phyloP scores from a whole-genome alignment of 2,888 invertebrate species.

The Lasioglossum leucozonium region DNA sequence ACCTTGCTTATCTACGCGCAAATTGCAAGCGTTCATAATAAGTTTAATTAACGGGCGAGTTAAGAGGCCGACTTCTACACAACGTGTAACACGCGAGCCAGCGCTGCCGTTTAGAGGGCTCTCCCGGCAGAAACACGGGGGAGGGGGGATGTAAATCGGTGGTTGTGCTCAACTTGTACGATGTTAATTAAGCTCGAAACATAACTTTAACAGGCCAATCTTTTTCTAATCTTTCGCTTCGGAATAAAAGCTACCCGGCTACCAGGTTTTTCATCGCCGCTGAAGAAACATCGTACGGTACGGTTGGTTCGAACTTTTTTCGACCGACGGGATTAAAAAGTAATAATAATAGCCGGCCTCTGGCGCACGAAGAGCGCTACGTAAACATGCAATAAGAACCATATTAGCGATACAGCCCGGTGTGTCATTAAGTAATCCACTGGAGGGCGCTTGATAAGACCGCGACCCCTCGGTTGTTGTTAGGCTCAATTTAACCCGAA shows the following conservation, averaged over 20 bases:
- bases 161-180: slow-evolving; percentile 25
- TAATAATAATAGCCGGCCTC: background rate
- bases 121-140: background rate
- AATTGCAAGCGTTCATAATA: slow-evolving; percentile 43
- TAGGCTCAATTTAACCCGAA: slow-evolving; percentile 6
- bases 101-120: slow-evolving; percentile 26
- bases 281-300: background rate
- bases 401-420: background rate
- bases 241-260: background rate
- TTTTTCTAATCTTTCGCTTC: background rate
- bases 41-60: slow-evolving; percentile 51
- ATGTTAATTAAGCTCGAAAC: slow-evolving; percentile 38
- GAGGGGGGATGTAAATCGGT: slow-evolving; percentile 16
- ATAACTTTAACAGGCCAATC: slow-evolving; percentile 12
- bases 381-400: background rate
- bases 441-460: background rate
- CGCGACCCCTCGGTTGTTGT: background rate
- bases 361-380: background rate
- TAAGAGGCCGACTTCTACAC: slow-evolving; percentile 24
- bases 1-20: slow-evolving; percentile 35
- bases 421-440: slow-evolving; percentile 1
- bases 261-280: background rate
- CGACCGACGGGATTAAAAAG: slow-evolving; percentile 4
- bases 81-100: slow-evolving; percentile 39
- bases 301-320: background rate